Conservation (phyloP, 2,113 vertebrate species). For the Semicossyphus pulcher region DNA sequence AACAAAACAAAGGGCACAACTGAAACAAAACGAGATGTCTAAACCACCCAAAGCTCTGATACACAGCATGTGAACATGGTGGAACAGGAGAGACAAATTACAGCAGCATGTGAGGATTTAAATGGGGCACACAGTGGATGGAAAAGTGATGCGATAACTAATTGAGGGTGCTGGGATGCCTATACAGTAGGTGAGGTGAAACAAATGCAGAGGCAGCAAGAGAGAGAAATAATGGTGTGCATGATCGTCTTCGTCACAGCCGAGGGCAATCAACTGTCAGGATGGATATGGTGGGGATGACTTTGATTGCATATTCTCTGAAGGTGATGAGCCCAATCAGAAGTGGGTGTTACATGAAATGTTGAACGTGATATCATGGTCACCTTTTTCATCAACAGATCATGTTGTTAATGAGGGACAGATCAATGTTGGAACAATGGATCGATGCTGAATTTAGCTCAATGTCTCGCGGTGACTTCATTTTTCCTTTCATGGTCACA, state of each 20-base stretch:
- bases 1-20: conserved; percentile 56
- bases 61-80: conserved; percentile 53
- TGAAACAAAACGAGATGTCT: conserved; percentile 48
- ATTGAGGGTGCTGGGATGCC: conserved; percentile 37
- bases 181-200: conserved; percentile 23
- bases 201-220: conserved; percentile 39
- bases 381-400: conserved; percentile 15
- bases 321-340: conserved; percentile 25
- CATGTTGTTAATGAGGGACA: neutral
- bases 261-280: conserved; percentile 34
- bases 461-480: neutral
- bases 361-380: conserved; percentile 15
- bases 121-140: conserved; percentile 19
- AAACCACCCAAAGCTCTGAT: conserved; percentile 55
- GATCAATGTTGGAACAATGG: conserved; percentile 2
- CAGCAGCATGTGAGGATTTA: conserved; percentile 37
- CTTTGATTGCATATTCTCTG: conserved; percentile 37
- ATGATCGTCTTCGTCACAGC: conserved; percentile 60
- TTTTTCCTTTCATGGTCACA: neutral
- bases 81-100: conserved; percentile 48
- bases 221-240: conserved; percentile 66
- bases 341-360: conserved; percentile 25
- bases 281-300: conserved; percentile 50
- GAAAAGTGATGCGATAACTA: conserved; percentile 22
- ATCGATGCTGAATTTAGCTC: neutral